phyloP scores from a whole-genome alignment of 2,888 invertebrate species.

The Blastobasis lacticolella region DNA sequence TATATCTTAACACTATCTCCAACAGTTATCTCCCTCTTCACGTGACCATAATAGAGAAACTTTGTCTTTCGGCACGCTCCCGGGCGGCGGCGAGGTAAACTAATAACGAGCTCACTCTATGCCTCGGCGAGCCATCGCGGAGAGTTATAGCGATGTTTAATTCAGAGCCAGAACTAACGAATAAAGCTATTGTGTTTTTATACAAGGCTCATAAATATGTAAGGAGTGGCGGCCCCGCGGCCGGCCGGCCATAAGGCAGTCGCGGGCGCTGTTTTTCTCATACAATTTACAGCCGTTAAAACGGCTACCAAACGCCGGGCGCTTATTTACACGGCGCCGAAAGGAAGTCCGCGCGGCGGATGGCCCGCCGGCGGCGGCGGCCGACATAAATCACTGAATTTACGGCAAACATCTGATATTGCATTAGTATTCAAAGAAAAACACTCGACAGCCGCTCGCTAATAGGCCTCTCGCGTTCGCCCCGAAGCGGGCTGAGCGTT shows the following conservation, averaged over 20 bases:
- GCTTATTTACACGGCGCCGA: conserved; percentile 59
- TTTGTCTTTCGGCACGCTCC: not conserved
- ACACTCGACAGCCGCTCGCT: conserved; percentile 33
- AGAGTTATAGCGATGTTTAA: not conserved
- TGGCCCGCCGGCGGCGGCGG: conserved; percentile 48
- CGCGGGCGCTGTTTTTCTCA: conserved; percentile 37
- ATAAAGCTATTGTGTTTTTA: conserved; percentile 1
- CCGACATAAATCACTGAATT: conserved; percentile 62
- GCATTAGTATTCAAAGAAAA: conserved; percentile 50
- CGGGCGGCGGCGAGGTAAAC: not conserved
- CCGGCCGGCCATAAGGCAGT: conserved; percentile 18
- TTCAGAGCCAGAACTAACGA: not conserved
- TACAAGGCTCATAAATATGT: conserved; percentile 45
- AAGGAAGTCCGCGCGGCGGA: conserved; percentile 57
- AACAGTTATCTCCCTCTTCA: conserved; percentile 5
- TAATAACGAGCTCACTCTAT: not conserved
- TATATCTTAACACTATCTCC: conserved; percentile 10
- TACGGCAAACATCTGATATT: conserved; percentile 54
- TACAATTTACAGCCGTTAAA: conserved; percentile 57
- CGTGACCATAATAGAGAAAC: conserved; percentile 9
- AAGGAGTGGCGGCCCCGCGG: conserved; percentile 31
- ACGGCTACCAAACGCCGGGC: conserved; percentile 52
- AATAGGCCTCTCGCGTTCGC: conserved; percentile 34
- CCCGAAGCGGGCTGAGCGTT: conserved; percentile 31
- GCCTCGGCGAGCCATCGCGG: not conserved